Evolutionary conservation across 1,140 invertebrate species (phyloP).

Genomic region (Cydia strobilella): DNA sequence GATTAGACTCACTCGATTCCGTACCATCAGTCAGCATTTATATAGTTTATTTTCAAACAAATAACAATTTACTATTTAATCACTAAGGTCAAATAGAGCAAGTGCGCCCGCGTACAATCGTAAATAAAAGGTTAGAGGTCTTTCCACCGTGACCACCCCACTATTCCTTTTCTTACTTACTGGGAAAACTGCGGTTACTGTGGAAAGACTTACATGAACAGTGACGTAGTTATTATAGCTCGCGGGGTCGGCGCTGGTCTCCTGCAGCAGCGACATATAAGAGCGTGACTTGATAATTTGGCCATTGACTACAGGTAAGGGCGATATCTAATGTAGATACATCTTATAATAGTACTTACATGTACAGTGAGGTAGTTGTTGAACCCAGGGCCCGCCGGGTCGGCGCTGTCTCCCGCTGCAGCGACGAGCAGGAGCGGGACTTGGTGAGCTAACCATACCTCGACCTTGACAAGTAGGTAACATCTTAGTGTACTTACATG

Average conservation of each 20-base stretch:
- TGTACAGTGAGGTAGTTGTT: conserved; percentile 88
- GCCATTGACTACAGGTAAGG: background rate
- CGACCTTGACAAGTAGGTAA: too few relatives aligned
- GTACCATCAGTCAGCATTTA: conserved; percentile 5
- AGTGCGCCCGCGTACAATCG: too few relatives aligned
- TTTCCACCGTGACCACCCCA: too few relatives aligned
- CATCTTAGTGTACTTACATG: conserved; percentile 82
- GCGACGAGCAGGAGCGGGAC: too few relatives aligned
- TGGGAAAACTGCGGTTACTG: background rate
- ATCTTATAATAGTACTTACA: conserved; percentile 74
- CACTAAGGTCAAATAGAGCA: too few relatives aligned
- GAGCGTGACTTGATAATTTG: conserved; percentile 85
- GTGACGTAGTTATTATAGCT: conserved; percentile 86
- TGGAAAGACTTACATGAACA: conserved; percentile 79
- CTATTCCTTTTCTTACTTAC: background rate
- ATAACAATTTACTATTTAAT: background rate
- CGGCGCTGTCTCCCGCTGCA: conserved; percentile 79
- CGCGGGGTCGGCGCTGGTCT: conserved; percentile 74
- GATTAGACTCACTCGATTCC: background rate
- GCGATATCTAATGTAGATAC: background rate
- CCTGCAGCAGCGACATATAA: conserved; percentile 84
- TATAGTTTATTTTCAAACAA: background rate
- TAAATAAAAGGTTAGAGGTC: too few relatives aligned
- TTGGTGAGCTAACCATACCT: too few relatives aligned
- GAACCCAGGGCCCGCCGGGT: conserved; percentile 68